Evolutionary conservation across 2,113 vertebrate species (phyloP).

Genomic region (Naja naja): DNA sequence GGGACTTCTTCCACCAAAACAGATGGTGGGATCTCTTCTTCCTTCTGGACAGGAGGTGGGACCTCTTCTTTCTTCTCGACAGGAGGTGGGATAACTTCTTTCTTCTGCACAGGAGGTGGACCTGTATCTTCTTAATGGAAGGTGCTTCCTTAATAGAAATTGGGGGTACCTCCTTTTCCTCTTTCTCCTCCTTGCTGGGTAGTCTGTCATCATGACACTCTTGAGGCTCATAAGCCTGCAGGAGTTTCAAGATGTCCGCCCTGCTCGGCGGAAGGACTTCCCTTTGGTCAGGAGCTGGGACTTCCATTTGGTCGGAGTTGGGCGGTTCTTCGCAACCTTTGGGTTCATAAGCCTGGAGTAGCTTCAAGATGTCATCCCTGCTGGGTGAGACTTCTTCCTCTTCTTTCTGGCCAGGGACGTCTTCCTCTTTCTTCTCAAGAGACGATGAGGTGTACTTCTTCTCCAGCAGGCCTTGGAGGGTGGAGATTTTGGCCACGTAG

Average conservation of each 20-base stretch:
- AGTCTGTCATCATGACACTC: neutral
- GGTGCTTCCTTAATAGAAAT: neutral
- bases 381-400: neutral
- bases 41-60: too few relatives aligned
- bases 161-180: neutral
- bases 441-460: neutral
- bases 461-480: neutral
- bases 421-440: too few relatives aligned
- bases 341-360: neutral
- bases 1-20: too few relatives aligned
- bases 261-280: neutral
- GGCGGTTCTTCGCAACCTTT: neutral
- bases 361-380: neutral
- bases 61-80: neutral
- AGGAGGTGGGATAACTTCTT: neutral
- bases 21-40: neutral
- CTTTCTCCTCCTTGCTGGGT: neutral
- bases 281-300: neutral
- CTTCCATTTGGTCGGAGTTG: neutral
- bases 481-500: neutral
- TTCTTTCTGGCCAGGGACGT: neutral
- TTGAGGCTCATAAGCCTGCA: neutral
- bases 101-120: neutral
- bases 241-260: neutral
- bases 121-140: neutral